These are phyloP conservation scores for Tricholauxania praeusta DNA, from an alignment of 2,888 invertebrate species.

Conservation along the genomic window DNA sequence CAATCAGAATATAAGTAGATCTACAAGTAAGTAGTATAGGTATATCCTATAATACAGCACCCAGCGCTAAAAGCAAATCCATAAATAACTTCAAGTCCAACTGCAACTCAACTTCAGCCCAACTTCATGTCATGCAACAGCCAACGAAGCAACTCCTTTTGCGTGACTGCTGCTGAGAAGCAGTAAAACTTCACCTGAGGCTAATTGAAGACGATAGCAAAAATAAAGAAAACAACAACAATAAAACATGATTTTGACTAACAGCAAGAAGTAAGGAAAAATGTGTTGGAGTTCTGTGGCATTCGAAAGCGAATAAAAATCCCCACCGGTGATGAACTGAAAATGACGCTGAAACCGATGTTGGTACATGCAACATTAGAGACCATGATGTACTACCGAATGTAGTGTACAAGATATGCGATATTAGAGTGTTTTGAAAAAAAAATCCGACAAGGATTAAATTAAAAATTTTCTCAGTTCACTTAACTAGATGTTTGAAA, in stretches of 20 bases:
- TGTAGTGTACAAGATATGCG: conserved; percentile 49
- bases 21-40: neutral
- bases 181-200: conserved; percentile 43
- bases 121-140: conserved; percentile 5
- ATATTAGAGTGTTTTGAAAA: no score
- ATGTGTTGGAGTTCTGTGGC: neutral
- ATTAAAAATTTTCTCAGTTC: no score
- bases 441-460: no score
- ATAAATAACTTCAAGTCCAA: conserved; percentile 6
- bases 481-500: no score
- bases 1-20: conserved; percentile 33
- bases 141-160: conserved; percentile 4
- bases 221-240: neutral
- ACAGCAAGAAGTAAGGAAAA: neutral
- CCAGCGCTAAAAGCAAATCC: neutral
- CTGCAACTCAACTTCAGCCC: neutral
- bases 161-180: conserved; percentile 1
- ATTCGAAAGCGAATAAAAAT: neutral
- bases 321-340: conserved; percentile 19
- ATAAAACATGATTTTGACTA: conserved; percentile 9
- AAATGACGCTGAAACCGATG: conserved; percentile 29
- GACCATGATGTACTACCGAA: conserved; percentile 28
- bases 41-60: neutral
- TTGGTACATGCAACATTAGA: neutral
- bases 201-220: conserved; percentile 49